These are phyloP conservation scores for Epinotia demarniana DNA, from an alignment of 2,888 invertebrate genomes.

Conservation along the genomic window DNA sequence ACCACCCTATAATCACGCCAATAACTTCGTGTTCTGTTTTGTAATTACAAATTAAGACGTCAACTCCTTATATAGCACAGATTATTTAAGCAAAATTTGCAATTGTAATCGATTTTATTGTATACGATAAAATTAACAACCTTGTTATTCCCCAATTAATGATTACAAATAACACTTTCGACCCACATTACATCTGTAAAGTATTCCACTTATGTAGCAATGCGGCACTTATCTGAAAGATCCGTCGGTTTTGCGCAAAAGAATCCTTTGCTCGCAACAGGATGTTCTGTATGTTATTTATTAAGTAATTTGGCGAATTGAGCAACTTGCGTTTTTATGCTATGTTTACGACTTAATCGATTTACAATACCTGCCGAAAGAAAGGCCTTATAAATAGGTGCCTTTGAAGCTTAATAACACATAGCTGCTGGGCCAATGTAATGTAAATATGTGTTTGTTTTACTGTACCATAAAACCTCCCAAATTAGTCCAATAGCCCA, in stretches of 20 bases:
- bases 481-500: too few relatives aligned
- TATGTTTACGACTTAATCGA: neutral
- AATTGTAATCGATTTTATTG: conserved; percentile 32
- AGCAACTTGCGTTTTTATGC: conserved; percentile 10
- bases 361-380: neutral
- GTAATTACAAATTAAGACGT: conserved; percentile 31
- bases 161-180: conserved; percentile 34
- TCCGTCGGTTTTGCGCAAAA: conserved; percentile 37
- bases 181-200: conserved; percentile 37
- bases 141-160: conserved; percentile 30
- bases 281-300: conserved; percentile 31
- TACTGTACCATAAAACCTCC: too few relatives aligned
- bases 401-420: too few relatives aligned
- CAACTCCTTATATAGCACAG: conserved; percentile 18
- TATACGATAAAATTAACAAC: conserved; percentile 18
- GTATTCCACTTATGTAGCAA: conserved; percentile 31
- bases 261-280: conserved; percentile 18
- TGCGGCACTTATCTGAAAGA: conserved; percentile 20
- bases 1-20: conserved; percentile 20
- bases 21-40: conserved; percentile 18
- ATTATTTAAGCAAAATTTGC: conserved; percentile 33
- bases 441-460: too few relatives aligned
- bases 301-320: conserved; percentile 14
- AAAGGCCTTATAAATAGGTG: too few relatives aligned
- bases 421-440: too few relatives aligned